These are phyloP conservation scores for Hylia prasina DNA, from an alignment of 2,113 vertebrate species.

Conservation along the genomic window DNA sequence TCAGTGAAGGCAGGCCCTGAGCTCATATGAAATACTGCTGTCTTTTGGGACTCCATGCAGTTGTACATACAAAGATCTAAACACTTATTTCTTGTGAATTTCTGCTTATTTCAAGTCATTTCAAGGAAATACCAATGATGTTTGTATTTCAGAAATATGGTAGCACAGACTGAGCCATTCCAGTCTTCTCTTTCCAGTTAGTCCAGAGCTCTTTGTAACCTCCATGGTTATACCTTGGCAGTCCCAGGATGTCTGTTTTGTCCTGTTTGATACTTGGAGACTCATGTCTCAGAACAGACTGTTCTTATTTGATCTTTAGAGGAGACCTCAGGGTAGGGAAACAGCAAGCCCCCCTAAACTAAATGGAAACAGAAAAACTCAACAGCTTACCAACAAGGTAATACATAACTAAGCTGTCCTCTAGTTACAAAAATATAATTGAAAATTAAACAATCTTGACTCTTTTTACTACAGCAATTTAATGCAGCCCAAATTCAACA, in stretches of 20 bases:
- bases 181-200: not conserved
- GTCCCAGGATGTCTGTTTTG: not conserved
- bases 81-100: not conserved
- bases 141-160: not conserved
- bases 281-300: not conserved
- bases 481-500: not conserved
- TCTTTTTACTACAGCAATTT: not conserved
- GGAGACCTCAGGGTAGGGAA: not conserved
- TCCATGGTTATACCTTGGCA: accelerated
- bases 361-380: not conserved
- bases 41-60: not conserved
- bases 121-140: not conserved
- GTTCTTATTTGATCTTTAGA: not conserved
- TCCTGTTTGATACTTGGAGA: not conserved
- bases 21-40: not conserved
- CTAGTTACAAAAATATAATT: not conserved
- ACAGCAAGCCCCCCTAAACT: not conserved
- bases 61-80: not conserved
- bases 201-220: not conserved
- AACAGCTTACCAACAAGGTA: not conserved
- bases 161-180: not conserved
- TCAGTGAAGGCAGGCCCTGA: not conserved
- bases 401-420: accelerated
- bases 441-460: not conserved
- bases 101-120: not conserved